These are phyloP conservation scores for Aegithalos caudatus DNA, from an alignment of 2,113 vertebrate genomes.

Conservation along the genomic window DNA sequence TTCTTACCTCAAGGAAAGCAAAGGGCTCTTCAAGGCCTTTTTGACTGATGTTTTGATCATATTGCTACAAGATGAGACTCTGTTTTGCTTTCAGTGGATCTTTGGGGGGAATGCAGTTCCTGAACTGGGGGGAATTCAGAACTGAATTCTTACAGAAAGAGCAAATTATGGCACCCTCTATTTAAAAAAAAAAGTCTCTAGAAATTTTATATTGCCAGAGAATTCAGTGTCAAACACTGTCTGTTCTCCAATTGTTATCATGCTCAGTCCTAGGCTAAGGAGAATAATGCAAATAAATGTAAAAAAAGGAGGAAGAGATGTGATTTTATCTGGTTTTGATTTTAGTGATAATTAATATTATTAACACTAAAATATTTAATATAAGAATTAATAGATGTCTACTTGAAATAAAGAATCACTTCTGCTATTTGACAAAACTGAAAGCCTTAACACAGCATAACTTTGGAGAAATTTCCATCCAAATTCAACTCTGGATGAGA, in stretches of 20 bases:
- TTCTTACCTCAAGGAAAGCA: not conserved
- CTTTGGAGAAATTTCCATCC: not conserved
- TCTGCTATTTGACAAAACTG: not conserved
- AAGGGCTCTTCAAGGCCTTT: not conserved
- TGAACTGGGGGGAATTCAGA: too few species aligned
- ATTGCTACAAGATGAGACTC: not conserved
- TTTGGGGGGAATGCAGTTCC: rapidly evolving
- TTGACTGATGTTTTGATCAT: not conserved
- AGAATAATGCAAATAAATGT: not conserved
- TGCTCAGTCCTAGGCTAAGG: not conserved
- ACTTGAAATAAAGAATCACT: not conserved
- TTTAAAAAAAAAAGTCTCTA: not conserved
- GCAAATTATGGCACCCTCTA: not conserved
- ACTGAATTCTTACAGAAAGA: not conserved
- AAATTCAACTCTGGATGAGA: not conserved
- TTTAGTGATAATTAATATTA: not conserved
- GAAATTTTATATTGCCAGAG: not conserved
- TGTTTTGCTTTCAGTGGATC: not conserved
- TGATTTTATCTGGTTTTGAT: not conserved
- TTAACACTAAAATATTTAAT: not conserved
- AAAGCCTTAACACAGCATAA: not conserved
- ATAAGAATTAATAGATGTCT: not conserved
- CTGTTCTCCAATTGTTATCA: not conserved
- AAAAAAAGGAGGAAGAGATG: not conserved
- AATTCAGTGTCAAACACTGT: not conserved